Base-by-base conservation (phyloP, 2,888 invertebrate genomes). In the Griposia aprilina region DNA sequence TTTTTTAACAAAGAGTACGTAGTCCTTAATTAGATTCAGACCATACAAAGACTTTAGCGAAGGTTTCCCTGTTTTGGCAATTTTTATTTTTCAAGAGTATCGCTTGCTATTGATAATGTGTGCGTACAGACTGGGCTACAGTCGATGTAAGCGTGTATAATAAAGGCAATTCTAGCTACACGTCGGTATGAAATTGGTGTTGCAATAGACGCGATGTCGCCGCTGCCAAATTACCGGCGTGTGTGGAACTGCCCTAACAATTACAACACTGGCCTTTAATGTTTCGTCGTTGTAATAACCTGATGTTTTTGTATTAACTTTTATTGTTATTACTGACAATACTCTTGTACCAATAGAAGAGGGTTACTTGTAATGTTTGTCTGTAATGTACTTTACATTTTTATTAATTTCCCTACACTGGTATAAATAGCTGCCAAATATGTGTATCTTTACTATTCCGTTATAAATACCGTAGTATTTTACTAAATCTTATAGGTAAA, bases 201-300 rank as follows among this genome's bases (percentile, higher is more conserved):
- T 90, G 91, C 91, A 90, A 92, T 91, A 91, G 90, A 92, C 81
- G 87, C 90, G 84, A 88, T 88, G 93, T 91, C 89, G 87, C 80
- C 88, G 90, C 72, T 93, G 93, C 94, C 94, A 94, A 94, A 94
- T 93, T 92, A 91, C 91, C 86, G 86, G 85, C 81, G 87, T 86
- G 85, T 88, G 85, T 87, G 84, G 77, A 85, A 87, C 86, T 86
- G 82, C 89, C 91, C 89, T 89, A 86, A 92, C 91, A 92, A 91
- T 92, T 92, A 92, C 82, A 90, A 83, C 86, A 81, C 77, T 86
- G 86, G 85, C 86, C 87, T 90, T 91, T 91, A 91, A 90, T 87
- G 88, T 85, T 84, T 87, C 80, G 87, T 87, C 83, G 85, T 86
- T 81, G 81, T 88, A 91, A 89, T 90, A 90, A 90, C 87, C 90